Percentiles rank a stretch among this genome's conserved stretches.
Conservation (phyloP, 2,113 vertebrate species). For the Oophaga pumilio region DNA sequence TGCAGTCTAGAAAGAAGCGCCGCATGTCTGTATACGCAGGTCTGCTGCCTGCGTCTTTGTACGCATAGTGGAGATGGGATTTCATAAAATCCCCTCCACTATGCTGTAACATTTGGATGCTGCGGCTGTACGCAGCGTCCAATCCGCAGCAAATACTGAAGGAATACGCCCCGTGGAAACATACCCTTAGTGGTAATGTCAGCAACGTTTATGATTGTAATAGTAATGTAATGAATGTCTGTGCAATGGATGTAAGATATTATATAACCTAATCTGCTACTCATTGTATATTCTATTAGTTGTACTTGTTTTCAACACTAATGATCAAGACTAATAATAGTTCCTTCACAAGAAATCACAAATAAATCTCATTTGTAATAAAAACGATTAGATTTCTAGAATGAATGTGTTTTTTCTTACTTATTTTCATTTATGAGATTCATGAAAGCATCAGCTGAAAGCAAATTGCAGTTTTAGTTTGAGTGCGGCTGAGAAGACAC, state of each 20-base stretch:
- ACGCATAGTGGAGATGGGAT: too few species aligned
- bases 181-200: too few species aligned
- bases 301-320: background rate
- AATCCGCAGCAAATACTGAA: too few species aligned
- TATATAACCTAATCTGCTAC: background rate
- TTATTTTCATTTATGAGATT: background rate
- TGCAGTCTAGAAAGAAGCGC: too few species aligned
- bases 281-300: background rate
- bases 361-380: background rate
- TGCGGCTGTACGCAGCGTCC: too few species aligned
- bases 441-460: conserved; percentile 1
- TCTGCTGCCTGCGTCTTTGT: too few species aligned
- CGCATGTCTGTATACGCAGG: too few species aligned
- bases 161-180: too few species aligned
- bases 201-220: too few species aligned
- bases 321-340: background rate
- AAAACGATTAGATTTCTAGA: background rate
- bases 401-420: background rate
- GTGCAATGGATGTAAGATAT: background rate
- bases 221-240: too few species aligned
- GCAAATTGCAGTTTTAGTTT: background rate
- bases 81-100: too few species aligned
- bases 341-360: background rate
- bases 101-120: too few species aligned
- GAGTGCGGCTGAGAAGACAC: background rate